Evolutionary conservation across 1,140 invertebrate species (phyloP), one percentile per base, ranked within the genome.

Genomic region (Thaumetopoea pityocampa): DNA sequence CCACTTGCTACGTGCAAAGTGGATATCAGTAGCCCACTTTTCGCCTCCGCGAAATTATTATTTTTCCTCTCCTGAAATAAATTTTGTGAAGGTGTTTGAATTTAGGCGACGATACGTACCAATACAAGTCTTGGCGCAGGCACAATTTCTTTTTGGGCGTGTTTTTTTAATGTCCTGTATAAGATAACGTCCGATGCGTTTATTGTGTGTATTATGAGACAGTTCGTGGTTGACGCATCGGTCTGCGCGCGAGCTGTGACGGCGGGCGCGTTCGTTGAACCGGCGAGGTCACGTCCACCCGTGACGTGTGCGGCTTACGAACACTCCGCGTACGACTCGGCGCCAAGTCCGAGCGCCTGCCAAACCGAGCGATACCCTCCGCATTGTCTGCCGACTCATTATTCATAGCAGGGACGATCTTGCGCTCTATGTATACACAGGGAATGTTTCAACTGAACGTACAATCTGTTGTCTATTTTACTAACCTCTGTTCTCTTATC

Each of bases 241-340:
- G 19, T 30, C 15, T 38, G 48, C 30, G 30, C 33, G 47, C 34
- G 30, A 8, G 29, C 50, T 47, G 58, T 59, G 63, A 63, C 51
- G 45, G 47, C 49, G 55, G 18, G 58, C 41, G 33, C 58, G 62
- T 62, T 57, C 63, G 56, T 67, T 67, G 64, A 67, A 63, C 64
- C 51, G 49, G 15, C 51, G 64, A 63, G 64, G 64, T 64, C 64
- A 67, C 53, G 64, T 60, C 45, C 60, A 57, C 28, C 33, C 43
- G 24, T 57, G 61, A 56, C 53, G 50, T 52, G 52, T 44, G 43
- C 43, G 19, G 40, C 51, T 52, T 55, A 55, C 33, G 42, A 52
- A 63, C 46, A 52, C 44, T 42, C 41, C 51, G 52, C 54, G 43
- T 51, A 46, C 49, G n/a, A 43, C 44, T 35, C 32, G 43, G 37